Base-by-base conservation (phyloP, 2,797 vertebrate species). In the Gambusia yucatana region DNA sequence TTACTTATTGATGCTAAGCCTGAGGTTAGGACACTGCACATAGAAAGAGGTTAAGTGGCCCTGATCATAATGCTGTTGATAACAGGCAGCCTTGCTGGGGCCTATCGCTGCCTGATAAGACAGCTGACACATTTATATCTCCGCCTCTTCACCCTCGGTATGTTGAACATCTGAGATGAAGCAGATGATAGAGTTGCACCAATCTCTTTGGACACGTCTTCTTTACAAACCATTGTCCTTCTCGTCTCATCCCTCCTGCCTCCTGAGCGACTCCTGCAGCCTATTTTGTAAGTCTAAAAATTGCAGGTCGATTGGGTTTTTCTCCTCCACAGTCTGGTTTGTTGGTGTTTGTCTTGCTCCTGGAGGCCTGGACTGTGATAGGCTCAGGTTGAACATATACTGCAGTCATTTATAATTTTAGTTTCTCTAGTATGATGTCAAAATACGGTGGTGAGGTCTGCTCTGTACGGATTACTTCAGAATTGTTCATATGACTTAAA, bases 1-100 rank as follows among this genome's bases (percentile, higher is more conserved):
- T 96, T 83, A 96, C 72, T 95, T 93, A 95, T 95, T 96, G 81
- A 96, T 94, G 91, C 61, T 84, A 75, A 88, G 83, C 89, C 83
- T 61, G 9, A 55, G 78, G 74, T 79, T 78, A 52, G 72, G 41
- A 73, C 76, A 11, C 70, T 16, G 84, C 73, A 52, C 76, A 87
- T 86, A 88, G 88, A 89, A 82, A 83, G 83, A 90, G 83, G 87
- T 90, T 87, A 90, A 93, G 88, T 92, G 88, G 71, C 76, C 57
- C 67, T 75, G 81, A 84, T 90, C 71, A 78, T 72, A 55, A 81
- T 82, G 41, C 46, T 30, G 71, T 69, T 80, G 72, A 46, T 75
- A 77, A 80, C 72, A 83, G 47, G 61, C 83, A 63, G 47, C 67
- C 63, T 67, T 72, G 61, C 78, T 52, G 52, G 48, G 17, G 50